Conservation (phyloP, 2,113 vertebrate genomes). For the Anseranas semipalmata region DNA sequence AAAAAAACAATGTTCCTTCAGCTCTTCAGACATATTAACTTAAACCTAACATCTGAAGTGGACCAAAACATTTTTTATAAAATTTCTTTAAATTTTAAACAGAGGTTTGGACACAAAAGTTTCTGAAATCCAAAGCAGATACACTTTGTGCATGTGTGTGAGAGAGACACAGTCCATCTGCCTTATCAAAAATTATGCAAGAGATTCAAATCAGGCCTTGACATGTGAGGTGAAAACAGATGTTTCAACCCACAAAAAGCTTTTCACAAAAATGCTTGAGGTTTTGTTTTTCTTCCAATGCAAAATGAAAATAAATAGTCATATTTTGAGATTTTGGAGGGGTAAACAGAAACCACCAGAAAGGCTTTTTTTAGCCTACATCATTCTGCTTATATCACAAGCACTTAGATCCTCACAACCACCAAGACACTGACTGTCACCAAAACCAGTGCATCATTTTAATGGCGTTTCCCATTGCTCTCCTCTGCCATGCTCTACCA, state of each 20-base stretch:
- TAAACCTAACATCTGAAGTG: background rate
- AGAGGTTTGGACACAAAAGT: background rate
- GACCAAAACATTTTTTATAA: background rate
- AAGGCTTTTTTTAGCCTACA: background rate
- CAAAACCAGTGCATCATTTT: background rate
- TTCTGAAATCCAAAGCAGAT: background rate
- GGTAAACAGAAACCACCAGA: background rate
- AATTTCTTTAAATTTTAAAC: background rate
- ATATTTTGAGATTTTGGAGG: background rate
- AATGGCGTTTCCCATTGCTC: background rate
- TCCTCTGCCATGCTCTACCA: background rate
- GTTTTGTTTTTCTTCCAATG: slow-evolving; percentile 48
- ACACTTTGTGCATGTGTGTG: background rate
- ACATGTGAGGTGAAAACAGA: slow-evolving; percentile 41
- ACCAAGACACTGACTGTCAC: background rate
- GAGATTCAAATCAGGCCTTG: slow-evolving; percentile 38
- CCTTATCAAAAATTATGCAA: slow-evolving; percentile 45
- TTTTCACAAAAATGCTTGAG: slow-evolving; percentile 46
- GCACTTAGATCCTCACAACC: background rate
- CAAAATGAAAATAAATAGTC: slow-evolving; percentile 42
- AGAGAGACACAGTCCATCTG: background rate
- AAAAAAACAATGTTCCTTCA: background rate
- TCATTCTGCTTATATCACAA: background rate
- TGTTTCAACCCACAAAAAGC: slow-evolving; percentile 30
- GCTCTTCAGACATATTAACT: background rate